Conservation (phyloP, 92 coral and sea anemone species). For the Phenganax marumi region DNA sequence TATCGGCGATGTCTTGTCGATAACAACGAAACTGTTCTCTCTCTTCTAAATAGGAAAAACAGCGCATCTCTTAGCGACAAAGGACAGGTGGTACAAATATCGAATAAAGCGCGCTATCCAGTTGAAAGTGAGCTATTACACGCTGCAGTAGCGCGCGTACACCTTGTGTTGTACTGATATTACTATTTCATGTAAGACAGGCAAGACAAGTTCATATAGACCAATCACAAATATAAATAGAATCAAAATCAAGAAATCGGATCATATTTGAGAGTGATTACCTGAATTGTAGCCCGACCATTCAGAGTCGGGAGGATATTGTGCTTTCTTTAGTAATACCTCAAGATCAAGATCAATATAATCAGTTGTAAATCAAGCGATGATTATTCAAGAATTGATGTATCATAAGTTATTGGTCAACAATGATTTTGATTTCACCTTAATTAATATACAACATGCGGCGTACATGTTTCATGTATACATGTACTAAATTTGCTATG, state of each 20-base stretch:
- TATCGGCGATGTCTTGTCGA: slow-evolving; percentile 99
- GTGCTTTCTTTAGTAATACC: slow-evolving; percentile 87
- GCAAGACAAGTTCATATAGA: neutral
- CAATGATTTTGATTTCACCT: neutral
- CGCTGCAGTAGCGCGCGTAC: too few species aligned
- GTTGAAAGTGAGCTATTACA: too few species aligned
- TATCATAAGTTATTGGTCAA: neutral
- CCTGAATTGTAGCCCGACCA: slow-evolving; percentile 93
- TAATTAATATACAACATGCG: neutral
- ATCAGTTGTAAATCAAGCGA: slow-evolving; percentile 14
- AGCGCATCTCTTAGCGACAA: too few species aligned
- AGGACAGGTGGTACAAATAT: too few species aligned
- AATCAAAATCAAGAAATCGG: neutral
- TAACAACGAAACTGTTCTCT: slow-evolving; percentile 95
- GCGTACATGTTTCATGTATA: neutral
- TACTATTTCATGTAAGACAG: neutral
- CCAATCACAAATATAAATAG: neutral
- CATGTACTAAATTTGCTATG: too few species aligned
- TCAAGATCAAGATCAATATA: slow-evolving; percentile 14
- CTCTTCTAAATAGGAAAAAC: slow-evolving; percentile 64
- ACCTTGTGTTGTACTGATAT: too few species aligned
- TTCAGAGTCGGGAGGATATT: slow-evolving; percentile 85
- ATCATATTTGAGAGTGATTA: slow-evolving; percentile 33
- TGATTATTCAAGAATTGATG: neutral
- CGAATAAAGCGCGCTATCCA: too few species aligned